A percentile compares a stretch with the other conserved stretches of the same genome.
Evolutionary conservation across 2,797 vertebrate species (phyloP).

Genomic region (Crypturellus tataupa): DNA sequence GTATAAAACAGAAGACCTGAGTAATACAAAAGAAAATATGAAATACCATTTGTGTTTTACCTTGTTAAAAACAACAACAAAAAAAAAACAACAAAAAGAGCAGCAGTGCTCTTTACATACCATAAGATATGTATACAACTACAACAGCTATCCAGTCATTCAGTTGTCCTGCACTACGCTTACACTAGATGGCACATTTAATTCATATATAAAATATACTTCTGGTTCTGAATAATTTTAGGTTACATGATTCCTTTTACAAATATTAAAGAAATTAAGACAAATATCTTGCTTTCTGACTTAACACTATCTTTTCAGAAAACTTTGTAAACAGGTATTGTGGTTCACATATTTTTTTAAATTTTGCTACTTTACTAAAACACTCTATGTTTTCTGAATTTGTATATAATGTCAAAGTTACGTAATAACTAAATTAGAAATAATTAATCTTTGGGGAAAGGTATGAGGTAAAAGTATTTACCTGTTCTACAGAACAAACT

Average conservation of each 20-base stretch:
- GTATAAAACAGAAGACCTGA: not conserved
- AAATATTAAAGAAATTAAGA: not conserved
- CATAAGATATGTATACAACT: rapidly evolving
- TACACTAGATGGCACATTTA: constrained; percentile 60
- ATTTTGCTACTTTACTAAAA: not conserved
- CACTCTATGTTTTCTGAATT: not conserved
- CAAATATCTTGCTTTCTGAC: not conserved
- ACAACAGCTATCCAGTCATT: not conserved
- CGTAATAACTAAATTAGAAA: not conserved
- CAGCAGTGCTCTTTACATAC: rapidly evolving
- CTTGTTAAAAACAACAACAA: not conserved
- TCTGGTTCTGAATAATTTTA: not conserved
- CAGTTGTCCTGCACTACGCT: not conserved
- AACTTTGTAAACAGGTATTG: not conserved
- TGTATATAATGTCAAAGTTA: not conserved
- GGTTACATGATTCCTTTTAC: not conserved
- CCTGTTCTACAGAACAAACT: not conserved
- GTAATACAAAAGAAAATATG: not conserved
- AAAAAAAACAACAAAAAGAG: not conserved
- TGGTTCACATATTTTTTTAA: not conserved
- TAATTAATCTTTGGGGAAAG: not conserved
- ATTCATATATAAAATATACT: not conserved
- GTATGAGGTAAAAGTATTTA: not conserved
- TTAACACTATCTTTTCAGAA: not conserved
- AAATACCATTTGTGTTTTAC: not conserved